A percentile compares a stretch with the other conserved stretches of the same genome.
Conservation (phyloP, 2,888 invertebrate species). For the Marronus borbonicus region DNA sequence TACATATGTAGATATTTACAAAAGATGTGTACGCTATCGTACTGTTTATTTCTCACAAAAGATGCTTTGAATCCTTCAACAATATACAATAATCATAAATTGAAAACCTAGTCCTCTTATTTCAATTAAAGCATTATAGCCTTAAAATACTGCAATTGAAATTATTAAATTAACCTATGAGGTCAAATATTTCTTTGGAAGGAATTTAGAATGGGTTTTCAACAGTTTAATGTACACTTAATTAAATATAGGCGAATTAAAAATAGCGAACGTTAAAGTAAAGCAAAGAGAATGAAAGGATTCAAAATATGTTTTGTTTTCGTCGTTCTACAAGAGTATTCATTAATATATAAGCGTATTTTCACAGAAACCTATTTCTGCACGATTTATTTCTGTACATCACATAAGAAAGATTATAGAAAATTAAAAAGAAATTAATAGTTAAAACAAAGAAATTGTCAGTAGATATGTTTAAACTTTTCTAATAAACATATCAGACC, state of each 20-base stretch:
- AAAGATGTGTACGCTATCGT: conserved; percentile 16
- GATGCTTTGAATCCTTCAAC: conserved; percentile 40
- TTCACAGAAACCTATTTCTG: conserved; percentile 42
- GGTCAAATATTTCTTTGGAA: conserved; percentile 31
- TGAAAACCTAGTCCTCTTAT: conserved; percentile 28
- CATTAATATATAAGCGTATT: conserved; percentile 48
- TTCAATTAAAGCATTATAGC: conserved; percentile 20
- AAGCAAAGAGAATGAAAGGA: conserved; percentile 31
- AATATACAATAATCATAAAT: conserved; percentile 13
- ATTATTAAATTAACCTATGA: conserved; percentile 32
- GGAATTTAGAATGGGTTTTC: conserved; percentile 17
- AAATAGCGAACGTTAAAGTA: conserved; percentile 7
- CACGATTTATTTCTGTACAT: conserved; percentile 37
- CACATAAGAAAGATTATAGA: conserved; percentile 31
- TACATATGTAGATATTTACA: conserved; percentile 41
- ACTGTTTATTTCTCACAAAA: conserved; percentile 25
- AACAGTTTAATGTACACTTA: conserved; percentile 2
- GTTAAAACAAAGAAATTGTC: conserved; percentile 16
- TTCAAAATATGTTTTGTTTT: conserved; percentile 36
- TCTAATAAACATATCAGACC: conserved; percentile 35
- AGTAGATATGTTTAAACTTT: conserved; percentile 45
- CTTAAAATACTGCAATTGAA: conserved; percentile 33
- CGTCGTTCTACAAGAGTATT: conserved; percentile 36
- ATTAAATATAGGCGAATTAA: not conserved
- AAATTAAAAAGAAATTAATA: conserved; percentile 31